A percentile compares a stretch with the other conserved stretches of the same genome.
Evolutionary conservation across 2,888 invertebrate species (phyloP).

Genomic region (Enchytraeus crypticus): DNA sequence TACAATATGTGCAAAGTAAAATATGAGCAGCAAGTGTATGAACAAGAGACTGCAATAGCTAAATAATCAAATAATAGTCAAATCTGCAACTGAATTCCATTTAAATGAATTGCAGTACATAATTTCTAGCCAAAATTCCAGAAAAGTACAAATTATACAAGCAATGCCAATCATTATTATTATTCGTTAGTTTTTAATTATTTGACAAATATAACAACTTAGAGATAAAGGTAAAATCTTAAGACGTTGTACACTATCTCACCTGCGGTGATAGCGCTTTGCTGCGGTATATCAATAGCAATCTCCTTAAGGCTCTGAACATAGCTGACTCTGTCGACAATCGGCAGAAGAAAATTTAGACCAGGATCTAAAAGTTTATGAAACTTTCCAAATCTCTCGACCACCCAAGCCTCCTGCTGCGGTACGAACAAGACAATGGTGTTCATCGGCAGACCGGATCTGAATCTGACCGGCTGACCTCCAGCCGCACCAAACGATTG

Average conservation of each 20-base stretch:
- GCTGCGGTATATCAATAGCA: slow-evolving; percentile 96
- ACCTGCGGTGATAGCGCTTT: slow-evolving; percentile 88
- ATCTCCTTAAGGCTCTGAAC: slow-evolving; percentile 98
- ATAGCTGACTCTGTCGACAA: slow-evolving; percentile 86
- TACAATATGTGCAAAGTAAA: no score
- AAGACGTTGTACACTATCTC: slow-evolving; percentile 10
- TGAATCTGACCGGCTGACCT: slow-evolving; percentile 27
- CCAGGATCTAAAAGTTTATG: slow-evolving; percentile 87
- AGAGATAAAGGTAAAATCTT: no score
- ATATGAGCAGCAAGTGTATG: no score
- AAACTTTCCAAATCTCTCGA: slow-evolving; percentile 97
- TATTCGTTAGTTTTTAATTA: no score
- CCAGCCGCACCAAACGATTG: background rate
- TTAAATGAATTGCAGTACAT: no score
- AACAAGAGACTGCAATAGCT: no score
- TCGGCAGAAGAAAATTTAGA: slow-evolving; percentile 78
- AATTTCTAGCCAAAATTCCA: no score
- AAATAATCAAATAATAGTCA: no score
- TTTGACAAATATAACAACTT: no score
- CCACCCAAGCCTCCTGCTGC: slow-evolving; percentile 83
- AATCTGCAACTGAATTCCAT: no score
- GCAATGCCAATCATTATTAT: no score
- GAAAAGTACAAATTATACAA: no score
- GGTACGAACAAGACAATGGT: slow-evolving; percentile 94
- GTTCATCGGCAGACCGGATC: slow-evolving; percentile 56